Base-by-base conservation (phyloP, 2,797 vertebrate species). In the Pangasius mekongensis region DNA sequence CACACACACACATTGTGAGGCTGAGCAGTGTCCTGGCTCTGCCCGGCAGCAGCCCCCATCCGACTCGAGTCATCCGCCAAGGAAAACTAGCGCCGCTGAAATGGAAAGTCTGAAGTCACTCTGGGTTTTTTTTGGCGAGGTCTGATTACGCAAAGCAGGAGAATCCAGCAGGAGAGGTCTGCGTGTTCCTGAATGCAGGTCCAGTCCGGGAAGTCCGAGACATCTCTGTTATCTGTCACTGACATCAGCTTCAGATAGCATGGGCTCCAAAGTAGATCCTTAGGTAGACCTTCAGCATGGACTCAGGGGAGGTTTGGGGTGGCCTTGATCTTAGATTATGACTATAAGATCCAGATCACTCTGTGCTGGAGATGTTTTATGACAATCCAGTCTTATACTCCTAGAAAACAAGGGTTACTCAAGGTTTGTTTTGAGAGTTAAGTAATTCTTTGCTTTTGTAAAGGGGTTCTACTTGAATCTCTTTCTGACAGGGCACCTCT, bases 61-160 rank as follows among this genome's bases (percentile, higher is more conserved):
- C 84, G 82, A 90, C 82, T 90, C 69, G 54, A 69, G 76, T 88
- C 83, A 62, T 90, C 89, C 87, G 91, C 91, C 91, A 92, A 92
- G 89, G 89, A 91, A 92, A 92, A 92, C 90, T 88, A 89, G 90
- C 85, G 87, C 87, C 83, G 88, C 87, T 92, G 91, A 92, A 92
- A 92, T 92, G 91, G 91, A 92, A 92, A 92, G 90, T 92, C 90
- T 92, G 91, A 92, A 92, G 90, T 92, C 91, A 92, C 87, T 92
- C 77, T 87, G 84, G 84, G 82, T 83, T 86, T 89, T 89, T 91
- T 90, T 92, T 91, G 90, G 90, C 87, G 74, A 88, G 84, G 88
- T 85, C 83, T 86, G 90, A 90, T 91, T 92, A 91, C 84, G 89
- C 90, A 91, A 90, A 92, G 86, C 84, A 90, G 88, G 91, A 91